Evolutionary conservation across 2,888 invertebrate species (phyloP), one percentile per base, ranked within the genome.

Genomic region (Apamea monoglypha): DNA sequence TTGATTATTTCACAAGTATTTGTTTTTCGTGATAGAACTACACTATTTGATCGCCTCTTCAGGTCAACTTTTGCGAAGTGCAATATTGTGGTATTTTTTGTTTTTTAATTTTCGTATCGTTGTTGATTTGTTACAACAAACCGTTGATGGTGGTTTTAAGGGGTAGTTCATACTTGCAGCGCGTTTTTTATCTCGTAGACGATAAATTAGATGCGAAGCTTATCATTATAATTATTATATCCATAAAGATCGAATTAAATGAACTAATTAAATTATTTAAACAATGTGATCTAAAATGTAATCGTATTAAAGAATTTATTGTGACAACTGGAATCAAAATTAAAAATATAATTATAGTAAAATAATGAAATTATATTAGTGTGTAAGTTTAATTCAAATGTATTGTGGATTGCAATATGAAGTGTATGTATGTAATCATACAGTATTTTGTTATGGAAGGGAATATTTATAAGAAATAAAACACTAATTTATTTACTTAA

Each of bases 401-500:
- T 69, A 73, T 61, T 76, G 64, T 70, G 21, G 29, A 61, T 75
- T 84, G 63, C 53, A 76, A 61, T 80, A 74, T 32, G 63, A 36
- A 76, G 78, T 78, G 50, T 76, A 76, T 72, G 64, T 76, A 74
- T 74, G 75, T 56, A 61, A 67, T 75, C 63, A 75, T 67, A 76
- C 66, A 76, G 59, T 81, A 70, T 76, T 61, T 66, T 78, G 50
- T 73, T 61, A 50, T n/a, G n/a, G 72, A 73, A 50, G 72, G 75
- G 79, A 70, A 82, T 81, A 82, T 77, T 78, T 74, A 69, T 53
- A 66, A 69, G 53, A 93, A 95, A 95, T 95, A 93, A 95, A 95
- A 95, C 94, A 88, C 93, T 85, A 88, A 83, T 86, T 89, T 91
- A 91, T 94, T 95, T 95, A 95, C 96, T 96, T 96, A 96, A 96